Evolutionary conservation across 2,113 vertebrate genomes (phyloP).

Genomic region (Hydropotes inermis): DNA sequence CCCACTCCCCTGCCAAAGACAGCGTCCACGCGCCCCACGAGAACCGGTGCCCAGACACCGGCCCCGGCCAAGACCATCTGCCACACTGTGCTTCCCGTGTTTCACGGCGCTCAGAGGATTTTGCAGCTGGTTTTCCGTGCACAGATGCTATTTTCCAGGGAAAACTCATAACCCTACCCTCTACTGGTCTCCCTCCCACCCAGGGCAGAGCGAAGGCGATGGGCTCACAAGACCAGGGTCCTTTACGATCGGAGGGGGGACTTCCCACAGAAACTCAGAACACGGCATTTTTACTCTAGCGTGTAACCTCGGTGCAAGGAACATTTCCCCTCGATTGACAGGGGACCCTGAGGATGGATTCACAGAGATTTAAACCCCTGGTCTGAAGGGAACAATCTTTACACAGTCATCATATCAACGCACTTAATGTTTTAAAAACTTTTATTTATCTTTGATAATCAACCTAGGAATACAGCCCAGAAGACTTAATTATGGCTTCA

Average conservation of each 20-base stretch:
- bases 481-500: background rate
- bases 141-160: background rate
- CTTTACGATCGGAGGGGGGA: rapidly evolving
- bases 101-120: background rate
- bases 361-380: background rate
- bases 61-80: rapidly evolving
- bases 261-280: background rate
- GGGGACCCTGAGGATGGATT: rapidly evolving
- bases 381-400: background rate
- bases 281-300: background rate
- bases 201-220: rapidly evolving
- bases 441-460: background rate
- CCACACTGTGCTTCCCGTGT: rapidly evolving
- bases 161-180: rapidly evolving
- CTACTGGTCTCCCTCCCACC: too few relatives aligned
- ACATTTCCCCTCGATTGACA: rapidly evolving
- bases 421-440: background rate
- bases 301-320: rapidly evolving
- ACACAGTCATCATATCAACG: too few relatives aligned
- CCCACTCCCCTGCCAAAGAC: rapidly evolving
- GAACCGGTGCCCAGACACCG: rapidly evolving
- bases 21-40: rapidly evolving
- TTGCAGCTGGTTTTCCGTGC: too few relatives aligned
- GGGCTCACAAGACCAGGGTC: rapidly evolving
- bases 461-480: background rate